Base-by-base conservation (phyloP, 2,113 vertebrate genomes). In the Vanacampus margaritifer region DNA sequence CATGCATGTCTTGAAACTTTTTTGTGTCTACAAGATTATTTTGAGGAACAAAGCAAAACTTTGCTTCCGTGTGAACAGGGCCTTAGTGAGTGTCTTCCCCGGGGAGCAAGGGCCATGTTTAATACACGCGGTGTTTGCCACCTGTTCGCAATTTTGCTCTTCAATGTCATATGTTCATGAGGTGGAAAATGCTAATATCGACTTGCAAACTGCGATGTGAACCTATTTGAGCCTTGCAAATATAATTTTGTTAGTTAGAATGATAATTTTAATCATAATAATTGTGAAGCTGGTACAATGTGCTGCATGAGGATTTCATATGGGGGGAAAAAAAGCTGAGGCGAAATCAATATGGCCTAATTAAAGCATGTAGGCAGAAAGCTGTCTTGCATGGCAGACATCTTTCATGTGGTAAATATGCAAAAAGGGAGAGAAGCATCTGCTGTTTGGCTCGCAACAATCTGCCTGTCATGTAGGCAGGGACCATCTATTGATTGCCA, bases 321-420 rank as follows among this genome's bases (percentile, higher is more conserved):
- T 24, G 21, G n/a, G 53, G 21, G 57, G 39, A 21, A 23, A 11
- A 23, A 13, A 39, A 2, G 2, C 21, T 45, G 60, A 41, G 21
- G 19, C 19, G 19, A 50, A 50, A n/a, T 50, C 48, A 50, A 50
- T n/a, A 48, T 50, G 48, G 48, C 19, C 48, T n/a, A n/a, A 50
- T 50, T 50, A 50, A 21, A 50, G 48, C 48, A 21, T 50, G 48
- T 50, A 50, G 48, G 66, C 21, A 61, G 61, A 65, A 53, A 35
- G 13, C 54, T 24, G 12, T 56, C 50, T 23, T 28, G 32, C 58
- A 41, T 57, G 28, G 21, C 56, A 37, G 54, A 3, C 6, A 45
- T 68, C 74, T 72, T 63, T 74, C 50, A 66, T 71, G 68, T 64
- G 59, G 67, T 24, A 37, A 69, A 78, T 74, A 74, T 78, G 71